Conservation (phyloP, 2,113 vertebrate genomes). For the Spheniscus mendiculus region DNA sequence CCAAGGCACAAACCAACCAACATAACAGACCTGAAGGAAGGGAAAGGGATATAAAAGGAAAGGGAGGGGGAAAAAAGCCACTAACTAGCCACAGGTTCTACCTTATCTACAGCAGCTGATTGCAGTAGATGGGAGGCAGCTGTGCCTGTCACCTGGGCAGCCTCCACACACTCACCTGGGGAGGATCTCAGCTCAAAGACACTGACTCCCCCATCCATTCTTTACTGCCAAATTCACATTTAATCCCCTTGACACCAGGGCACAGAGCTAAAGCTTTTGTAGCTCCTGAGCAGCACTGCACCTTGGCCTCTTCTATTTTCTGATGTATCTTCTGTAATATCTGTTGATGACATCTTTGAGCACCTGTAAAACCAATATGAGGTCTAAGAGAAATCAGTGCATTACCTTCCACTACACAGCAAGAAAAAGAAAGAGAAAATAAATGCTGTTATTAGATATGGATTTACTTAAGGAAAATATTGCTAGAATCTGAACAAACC, state of each 20-base stretch:
- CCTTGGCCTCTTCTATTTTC: slow-evolving; percentile 13
- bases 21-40: neutral
- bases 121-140: neutral
- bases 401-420: neutral
- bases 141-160: neutral
- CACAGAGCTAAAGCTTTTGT: neutral
- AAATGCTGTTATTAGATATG: slow-evolving; percentile 47
- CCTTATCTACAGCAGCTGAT: neutral
- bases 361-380: slow-evolving; percentile 47
- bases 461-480: slow-evolving; percentile 59
- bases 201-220: neutral
- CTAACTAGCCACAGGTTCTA: neutral
- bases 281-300: neutral
- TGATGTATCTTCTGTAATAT: slow-evolving; percentile 57
- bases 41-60: neutral
- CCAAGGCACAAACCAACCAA: neutral
- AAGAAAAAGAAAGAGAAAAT: slow-evolving; percentile 25
- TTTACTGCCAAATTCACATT: neutral
- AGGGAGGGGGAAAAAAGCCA: rapidly evolving
- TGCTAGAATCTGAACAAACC: slow-evolving; percentile 39
- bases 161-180: neutral
- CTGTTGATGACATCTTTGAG: slow-evolving; percentile 33
- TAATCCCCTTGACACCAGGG: neutral
- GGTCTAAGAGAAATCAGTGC: slow-evolving; percentile 23
- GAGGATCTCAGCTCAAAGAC: neutral